These are phyloP conservation scores for Empis stercorea DNA, from an alignment of 2,888 invertebrate species.

Conservation along the genomic window DNA sequence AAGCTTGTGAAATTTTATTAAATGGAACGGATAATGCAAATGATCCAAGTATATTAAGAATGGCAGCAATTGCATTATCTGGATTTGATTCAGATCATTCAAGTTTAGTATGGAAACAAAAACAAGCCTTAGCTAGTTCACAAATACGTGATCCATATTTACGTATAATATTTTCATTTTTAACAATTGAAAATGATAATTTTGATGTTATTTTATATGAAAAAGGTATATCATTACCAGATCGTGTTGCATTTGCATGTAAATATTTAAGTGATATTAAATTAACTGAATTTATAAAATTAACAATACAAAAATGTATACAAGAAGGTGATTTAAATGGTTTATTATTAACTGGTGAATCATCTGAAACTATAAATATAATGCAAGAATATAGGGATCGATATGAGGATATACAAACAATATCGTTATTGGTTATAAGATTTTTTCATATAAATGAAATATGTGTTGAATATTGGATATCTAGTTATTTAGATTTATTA, in stretches of 20 bases:
- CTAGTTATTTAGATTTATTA: constrained; percentile 69
- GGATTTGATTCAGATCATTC: constrained; percentile 78
- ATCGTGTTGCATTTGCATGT: constrained; percentile 84
- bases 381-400: constrained; percentile 77
- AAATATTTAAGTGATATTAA: constrained; percentile 70
- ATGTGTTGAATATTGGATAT: constrained; percentile 55
- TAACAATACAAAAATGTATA: constrained; percentile 53
- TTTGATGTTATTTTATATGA: constrained; percentile 71
- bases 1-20: constrained; percentile 76
- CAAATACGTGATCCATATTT: constrained; percentile 83
- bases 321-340: constrained; percentile 73
- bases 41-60: constrained; percentile 31
- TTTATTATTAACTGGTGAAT: constrained; percentile 68
- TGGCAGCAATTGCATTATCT: constrained; percentile 64
- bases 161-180: constrained; percentile 79
- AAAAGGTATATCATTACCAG: constrained; percentile 69
- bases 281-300: constrained; percentile 64
- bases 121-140: constrained; percentile 56
- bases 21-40: constrained; percentile 42
- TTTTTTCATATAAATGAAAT: constrained; percentile 61
- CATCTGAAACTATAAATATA: constrained; percentile 60
- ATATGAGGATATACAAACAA: constrained; percentile 85
- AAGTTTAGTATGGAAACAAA: constrained; percentile 59
- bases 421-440: constrained; percentile 64
- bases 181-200: constrained; percentile 64